Evolutionary conservation across 2,888 invertebrate species (phyloP), one percentile per base, ranked within the genome.

Genomic region (Drosophila antonietae): DNA sequence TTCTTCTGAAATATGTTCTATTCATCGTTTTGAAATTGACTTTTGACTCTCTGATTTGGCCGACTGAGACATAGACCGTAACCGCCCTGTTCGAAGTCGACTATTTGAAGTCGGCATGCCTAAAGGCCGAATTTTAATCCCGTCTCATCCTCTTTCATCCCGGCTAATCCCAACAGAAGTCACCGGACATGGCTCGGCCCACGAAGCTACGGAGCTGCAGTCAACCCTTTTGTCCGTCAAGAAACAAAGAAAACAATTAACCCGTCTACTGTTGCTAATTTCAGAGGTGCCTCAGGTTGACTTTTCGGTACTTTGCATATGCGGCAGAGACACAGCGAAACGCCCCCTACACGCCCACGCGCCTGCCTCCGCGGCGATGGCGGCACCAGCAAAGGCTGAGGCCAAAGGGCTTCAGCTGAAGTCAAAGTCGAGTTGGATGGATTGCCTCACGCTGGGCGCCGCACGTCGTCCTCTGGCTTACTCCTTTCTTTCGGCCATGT

Each of bases 201-300:
- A 49, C 46, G n/a, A 10, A 47, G 64, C 43, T 12, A 49, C 49
- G 14, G 15, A 47, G 64, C 35, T 12, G 12, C 57, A 75, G 74
- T 73, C 84, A 90, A 84, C 81, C 84, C 90, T 91, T 90, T 80
- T 44, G 64, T 14, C 18, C 39, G 49, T 47, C 70, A 15, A n/a
- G 37, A 37, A 37, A 15, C 71, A 39, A 53, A 55, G 55, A 49
- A 68, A 77, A 85, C 80, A 87, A 88, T 89, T 84, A 86, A 82
- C 75, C 81, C 81, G 89, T 90, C 88, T 86, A 80, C 86, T 78
- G 87, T 87, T 90, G 85, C 88, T 89, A 90, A 91, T 90, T 90
- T 91, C 74, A 55, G 69, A 65, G 76, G 84, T 76, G 73, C 68
- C 57, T 65, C 56, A 58, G 66, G 51, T 33, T 64, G 71, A 69